A percentile compares a stretch with the other conserved stretches of the same genome.
phyloP scores from a whole-genome alignment of 2,888 invertebrate genomes.

The Acrobasis repandana region DNA sequence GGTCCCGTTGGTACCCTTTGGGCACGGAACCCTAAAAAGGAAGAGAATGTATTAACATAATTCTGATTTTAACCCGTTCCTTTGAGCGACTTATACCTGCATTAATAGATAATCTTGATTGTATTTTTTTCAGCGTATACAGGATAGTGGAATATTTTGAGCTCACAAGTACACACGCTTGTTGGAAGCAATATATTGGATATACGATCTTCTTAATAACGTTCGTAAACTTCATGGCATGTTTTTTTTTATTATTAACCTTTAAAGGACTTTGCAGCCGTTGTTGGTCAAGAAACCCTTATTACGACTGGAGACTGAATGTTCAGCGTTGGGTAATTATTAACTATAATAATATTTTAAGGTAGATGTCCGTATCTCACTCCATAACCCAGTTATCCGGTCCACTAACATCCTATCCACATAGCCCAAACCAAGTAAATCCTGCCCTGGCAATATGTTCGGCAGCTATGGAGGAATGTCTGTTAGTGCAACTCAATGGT shows the following conservation, averaged over 20 bases:
- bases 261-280: not conserved
- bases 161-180: not conserved
- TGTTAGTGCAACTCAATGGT: no score
- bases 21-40: no score
- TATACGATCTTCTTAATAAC: not conserved
- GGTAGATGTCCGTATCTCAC: no score
- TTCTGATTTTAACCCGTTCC: not conserved
- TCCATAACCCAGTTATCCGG: no score
- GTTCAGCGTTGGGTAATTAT: not conserved
- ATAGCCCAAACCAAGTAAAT: no score
- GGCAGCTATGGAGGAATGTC: no score
- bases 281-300: not conserved
- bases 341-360: no score
- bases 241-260: not conserved
- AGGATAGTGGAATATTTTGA: not conserved
- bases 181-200: not conserved
- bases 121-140: not conserved
- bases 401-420: no score
- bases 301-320: not conserved
- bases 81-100: not conserved
- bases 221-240: not conserved
- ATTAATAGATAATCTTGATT: not conserved
- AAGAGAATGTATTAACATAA: no score
- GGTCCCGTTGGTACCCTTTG: no score
- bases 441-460: no score